These are phyloP conservation scores for Lepisosteus oculatus DNA, from an alignment of 2,113 vertebrate genomes.

Conservation along the genomic window DNA sequence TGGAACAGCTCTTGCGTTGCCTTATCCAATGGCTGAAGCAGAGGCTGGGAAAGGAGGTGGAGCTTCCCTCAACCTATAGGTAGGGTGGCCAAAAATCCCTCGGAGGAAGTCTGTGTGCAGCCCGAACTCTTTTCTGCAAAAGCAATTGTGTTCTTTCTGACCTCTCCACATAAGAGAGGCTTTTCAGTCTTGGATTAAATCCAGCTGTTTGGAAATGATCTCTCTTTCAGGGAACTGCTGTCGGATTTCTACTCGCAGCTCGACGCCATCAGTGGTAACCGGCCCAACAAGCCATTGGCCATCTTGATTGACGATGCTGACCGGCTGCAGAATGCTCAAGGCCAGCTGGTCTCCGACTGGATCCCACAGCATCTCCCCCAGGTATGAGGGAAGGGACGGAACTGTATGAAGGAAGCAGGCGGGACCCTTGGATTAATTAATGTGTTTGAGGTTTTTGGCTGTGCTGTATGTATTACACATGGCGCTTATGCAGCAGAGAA, in stretches of 20 bases:
- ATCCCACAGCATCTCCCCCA: constrained; percentile 70
- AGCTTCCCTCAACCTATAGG: constrained; percentile 64
- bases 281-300: constrained; percentile 50
- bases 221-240: constrained; percentile 64
- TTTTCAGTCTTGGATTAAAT: too few species aligned
- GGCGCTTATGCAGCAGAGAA: too few species aligned
- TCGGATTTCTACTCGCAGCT: constrained; percentile 62
- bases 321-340: constrained; percentile 52
- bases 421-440: neutral
- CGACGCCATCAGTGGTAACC: constrained; percentile 30
- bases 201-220: too few species aligned
- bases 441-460: neutral
- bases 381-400: constrained; percentile 43
- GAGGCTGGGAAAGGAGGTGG: constrained; percentile 32
- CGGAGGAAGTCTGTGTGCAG: too few species aligned
- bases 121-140: too few species aligned
- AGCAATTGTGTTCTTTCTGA: too few species aligned
- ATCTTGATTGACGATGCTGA: constrained; percentile 77
- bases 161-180: too few species aligned
- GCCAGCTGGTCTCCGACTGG: constrained; percentile 74
- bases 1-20: constrained; percentile 64
- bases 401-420: neutral
- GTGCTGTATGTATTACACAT: too few species aligned
- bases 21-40: constrained; percentile 59
- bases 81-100: constrained; percentile 27